Percentiles rank a stretch among this genome's conserved stretches.
phyloP scores from a whole-genome alignment of 2,888 invertebrate genomes.

The Drosophila leonis region DNA sequence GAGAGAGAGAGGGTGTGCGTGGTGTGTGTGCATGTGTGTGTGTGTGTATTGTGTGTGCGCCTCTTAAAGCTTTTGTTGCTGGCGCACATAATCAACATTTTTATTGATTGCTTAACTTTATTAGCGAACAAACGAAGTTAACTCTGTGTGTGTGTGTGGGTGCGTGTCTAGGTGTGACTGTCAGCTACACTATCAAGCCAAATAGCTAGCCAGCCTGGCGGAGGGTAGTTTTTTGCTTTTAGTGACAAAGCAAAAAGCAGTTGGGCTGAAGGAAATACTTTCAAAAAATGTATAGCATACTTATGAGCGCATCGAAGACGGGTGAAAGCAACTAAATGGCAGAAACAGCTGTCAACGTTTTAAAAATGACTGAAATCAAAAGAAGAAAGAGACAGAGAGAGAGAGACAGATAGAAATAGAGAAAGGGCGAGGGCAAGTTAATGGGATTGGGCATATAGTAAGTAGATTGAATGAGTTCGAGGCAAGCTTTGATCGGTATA shows the following conservation, averaged over 20 bases:
- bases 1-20: slow-evolving; percentile 1
- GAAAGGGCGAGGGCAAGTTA: background rate
- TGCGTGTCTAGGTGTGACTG: slow-evolving; percentile 36
- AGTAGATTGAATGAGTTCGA: background rate
- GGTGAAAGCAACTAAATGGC: slow-evolving; percentile 6
- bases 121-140: slow-evolving; percentile 41
- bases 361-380: no score
- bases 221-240: slow-evolving; percentile 17
- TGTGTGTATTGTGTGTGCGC: slow-evolving; percentile 13
- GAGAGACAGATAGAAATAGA: background rate
- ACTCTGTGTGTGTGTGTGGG: slow-evolving; percentile 20
- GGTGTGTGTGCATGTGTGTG: background rate
- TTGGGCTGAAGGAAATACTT: background rate
- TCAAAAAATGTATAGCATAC: slow-evolving; percentile 27
- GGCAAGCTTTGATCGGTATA: no score
- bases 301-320: slow-evolving; percentile 24
- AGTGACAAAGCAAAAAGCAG: slow-evolving; percentile 9
- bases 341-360: slow-evolving; percentile 25
- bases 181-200: slow-evolving; percentile 7
- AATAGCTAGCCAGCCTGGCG: background rate
- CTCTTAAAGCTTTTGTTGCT: slow-evolving; percentile 38
- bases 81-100: slow-evolving; percentile 54
- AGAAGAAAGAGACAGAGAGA: background rate
- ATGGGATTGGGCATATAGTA: background rate
- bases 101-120: slow-evolving; percentile 64